Evolutionary conservation across 2,113 vertebrate species (phyloP).

Genomic region (Oenanthe melanoleuca): DNA sequence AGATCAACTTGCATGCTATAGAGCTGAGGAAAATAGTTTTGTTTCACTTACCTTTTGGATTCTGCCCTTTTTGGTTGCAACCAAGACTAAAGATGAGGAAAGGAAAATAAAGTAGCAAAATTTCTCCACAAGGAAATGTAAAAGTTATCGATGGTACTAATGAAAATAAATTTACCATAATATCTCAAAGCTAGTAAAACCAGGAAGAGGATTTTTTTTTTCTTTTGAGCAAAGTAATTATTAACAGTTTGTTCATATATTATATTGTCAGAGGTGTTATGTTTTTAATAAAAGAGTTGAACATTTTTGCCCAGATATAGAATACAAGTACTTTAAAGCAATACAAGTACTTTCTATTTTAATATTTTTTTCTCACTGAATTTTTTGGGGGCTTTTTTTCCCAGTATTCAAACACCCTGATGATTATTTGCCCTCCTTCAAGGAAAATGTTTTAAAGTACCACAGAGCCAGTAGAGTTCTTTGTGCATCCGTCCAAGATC

Average conservation of each 20-base stretch:
- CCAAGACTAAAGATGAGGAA: neutral
- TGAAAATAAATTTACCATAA: neutral
- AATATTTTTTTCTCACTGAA: neutral
- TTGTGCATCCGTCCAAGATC: neutral
- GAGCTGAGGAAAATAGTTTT: neutral
- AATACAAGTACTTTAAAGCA: neutral
- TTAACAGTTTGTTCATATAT: neutral
- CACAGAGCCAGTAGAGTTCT: neutral
- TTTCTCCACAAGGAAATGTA: neutral
- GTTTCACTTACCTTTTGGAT: neutral
- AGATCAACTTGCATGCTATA: neutral
- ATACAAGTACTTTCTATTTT: neutral
- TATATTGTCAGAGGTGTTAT: neutral
- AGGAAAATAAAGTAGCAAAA: neutral
- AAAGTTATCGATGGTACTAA: neutral
- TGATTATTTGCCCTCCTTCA: neutral
- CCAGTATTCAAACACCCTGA: neutral
- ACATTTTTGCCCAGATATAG: neutral
- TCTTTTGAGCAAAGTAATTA: neutral
- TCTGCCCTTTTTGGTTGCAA: neutral
- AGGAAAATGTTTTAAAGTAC: neutral
- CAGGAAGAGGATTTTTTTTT: neutral
- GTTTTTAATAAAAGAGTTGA: neutral
- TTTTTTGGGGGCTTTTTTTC: rapidly evolving
- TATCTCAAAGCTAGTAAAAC: neutral